Evolutionary conservation across 2,113 vertebrate species (phyloP), one percentile per base, ranked within the genome.

Genomic region (Triplophysa siluroides): DNA sequence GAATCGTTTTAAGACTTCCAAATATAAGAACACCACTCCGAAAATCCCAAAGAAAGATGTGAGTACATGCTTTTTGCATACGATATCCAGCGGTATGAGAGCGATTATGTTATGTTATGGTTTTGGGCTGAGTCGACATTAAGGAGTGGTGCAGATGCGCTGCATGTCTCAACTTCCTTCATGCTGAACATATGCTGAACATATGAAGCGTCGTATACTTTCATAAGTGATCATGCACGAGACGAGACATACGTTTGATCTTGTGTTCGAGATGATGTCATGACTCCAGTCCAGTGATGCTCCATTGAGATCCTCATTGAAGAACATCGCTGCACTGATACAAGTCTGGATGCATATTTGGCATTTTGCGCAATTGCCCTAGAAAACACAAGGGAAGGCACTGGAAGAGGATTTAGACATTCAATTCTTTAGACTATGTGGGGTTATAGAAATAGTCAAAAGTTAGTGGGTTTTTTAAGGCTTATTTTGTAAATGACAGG

Each of bases 1-100:
- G 96, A 97, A 94, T 85, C 96, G 96, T 64, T 98, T 98, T 88
- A 96, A 89, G 91, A 93, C 91, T 29, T 98, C 96, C 78, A 98
- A 97, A 87, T 96, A 93, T 88, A 96, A 96, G 88, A 96, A 98
- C 88, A 94, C 92, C 71, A 95, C 94, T 82, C 94, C 94, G 76
- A 93, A 93, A 88, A 91, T 92, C 74, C 83, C 94, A 81, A 95
- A 94, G 86, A 96, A 93, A 84, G 93, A 95, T 87, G 95, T 96
- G 85, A 94, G 94, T 92, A 88, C 63, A 56, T 58, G 0, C 14
- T 29, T 8, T 8, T 38, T 63, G 50, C 16, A 58, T n/a, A 58
- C 9, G 7, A 9, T 19, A 58, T 21, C 54, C 54, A n/a, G 54
- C 54, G 8, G 54, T 21, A 58, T n/a, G n/a, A 21, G 19, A 21